Evolutionary conservation across 2,797 vertebrate species (phyloP).

Genomic region (Lycodopsis pacificus): DNA sequence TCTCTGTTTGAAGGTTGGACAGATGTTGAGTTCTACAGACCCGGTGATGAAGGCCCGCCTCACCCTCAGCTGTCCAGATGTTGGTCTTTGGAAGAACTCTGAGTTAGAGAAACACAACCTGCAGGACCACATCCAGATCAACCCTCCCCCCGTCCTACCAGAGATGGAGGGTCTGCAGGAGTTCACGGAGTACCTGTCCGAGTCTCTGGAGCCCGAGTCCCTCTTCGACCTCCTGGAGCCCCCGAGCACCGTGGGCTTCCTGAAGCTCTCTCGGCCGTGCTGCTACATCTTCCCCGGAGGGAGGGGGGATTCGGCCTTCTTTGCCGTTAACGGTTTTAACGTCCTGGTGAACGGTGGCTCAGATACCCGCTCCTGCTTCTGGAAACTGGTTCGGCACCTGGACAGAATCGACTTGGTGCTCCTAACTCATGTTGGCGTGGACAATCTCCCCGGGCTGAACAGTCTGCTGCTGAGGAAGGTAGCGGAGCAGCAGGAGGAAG

Average conservation of each 20-base stretch:
- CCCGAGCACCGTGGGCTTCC: constrained; percentile 90
- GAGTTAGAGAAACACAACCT: constrained; percentile 76
- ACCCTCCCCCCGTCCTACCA: constrained; percentile 82
- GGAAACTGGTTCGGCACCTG: constrained; percentile 96
- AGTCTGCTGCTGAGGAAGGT: constrained; percentile 91
- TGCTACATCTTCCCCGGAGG: constrained; percentile 97
- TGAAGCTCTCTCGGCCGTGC: constrained; percentile 94
- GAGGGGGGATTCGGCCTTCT: constrained; percentile 92
- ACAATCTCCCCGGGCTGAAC: constrained; percentile 93
- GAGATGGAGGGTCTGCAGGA: constrained; percentile 93
- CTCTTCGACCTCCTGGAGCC: constrained; percentile 94
- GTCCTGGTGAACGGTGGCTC: constrained; percentile 94
- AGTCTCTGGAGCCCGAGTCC: constrained; percentile 89
- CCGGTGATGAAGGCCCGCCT: constrained; percentile 79
- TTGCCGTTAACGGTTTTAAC: constrained; percentile 95
- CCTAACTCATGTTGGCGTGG: constrained; percentile 89
- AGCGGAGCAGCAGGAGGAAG: constrained; percentile 87
- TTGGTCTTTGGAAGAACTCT: constrained; percentile 83
- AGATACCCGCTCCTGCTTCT: constrained; percentile 91
- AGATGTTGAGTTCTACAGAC: constrained; percentile 80
- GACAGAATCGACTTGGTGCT: constrained; percentile 93
- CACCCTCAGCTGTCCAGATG: constrained; percentile 87
- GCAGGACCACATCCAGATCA: constrained; percentile 83
- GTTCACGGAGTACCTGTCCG: constrained; percentile 92
- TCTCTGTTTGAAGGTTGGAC: constrained; percentile 83